Evolutionary conservation across 2,113 vertebrate species (phyloP), one percentile per base, ranked within the genome.

Genomic region (Oryzias melastigma): DNA sequence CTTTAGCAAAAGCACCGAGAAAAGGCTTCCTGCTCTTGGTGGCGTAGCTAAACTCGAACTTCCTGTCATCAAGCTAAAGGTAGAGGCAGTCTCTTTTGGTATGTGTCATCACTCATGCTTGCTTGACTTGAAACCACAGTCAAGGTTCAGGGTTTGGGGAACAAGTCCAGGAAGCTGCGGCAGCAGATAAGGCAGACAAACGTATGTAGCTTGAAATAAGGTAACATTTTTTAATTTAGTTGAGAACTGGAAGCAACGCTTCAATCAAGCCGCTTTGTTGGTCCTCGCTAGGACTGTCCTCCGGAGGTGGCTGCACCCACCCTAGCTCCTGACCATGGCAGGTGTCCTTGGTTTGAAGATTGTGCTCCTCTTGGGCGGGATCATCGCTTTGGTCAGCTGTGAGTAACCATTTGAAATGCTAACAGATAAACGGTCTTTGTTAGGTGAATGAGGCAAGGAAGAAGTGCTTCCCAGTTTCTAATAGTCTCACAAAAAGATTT

Each of bases 261-360:
- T 52, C 22, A 5, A 4, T 58, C 57, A 59, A 56, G 70, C 68
- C 75, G 86, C 52, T 86, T 66, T 84, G 84, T 91, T 90, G 81
- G 83, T 85, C 87, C 92, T 74, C 80, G 87, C 81, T 85, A 85
- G 91, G 77, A 91, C 91, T 44, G 1, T 24, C 15, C 60, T 62
- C 90, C 78, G 93, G 92, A 93, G 92, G 91, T 88, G 86, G 56
- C 83, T 77, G 82, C 83, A 82, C 84, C 85, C 85, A 80, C 35
- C 73, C 82, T 75, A 72, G 85, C 85, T 83, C 80, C 88, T 88
- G 92, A 92, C 92, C 72, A 94, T 95, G 93, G 95, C 90, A 89
- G 93, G 89, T 71, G 89, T 86, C 75, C 85, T 78, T 84, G 92
- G 92, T 62, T 87, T 93, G 73, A 90, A 86, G 80, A 68, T 91